These are phyloP conservation scores for Neogale vison DNA, from an alignment of 2,113 vertebrate species.

Conservation along the genomic window DNA sequence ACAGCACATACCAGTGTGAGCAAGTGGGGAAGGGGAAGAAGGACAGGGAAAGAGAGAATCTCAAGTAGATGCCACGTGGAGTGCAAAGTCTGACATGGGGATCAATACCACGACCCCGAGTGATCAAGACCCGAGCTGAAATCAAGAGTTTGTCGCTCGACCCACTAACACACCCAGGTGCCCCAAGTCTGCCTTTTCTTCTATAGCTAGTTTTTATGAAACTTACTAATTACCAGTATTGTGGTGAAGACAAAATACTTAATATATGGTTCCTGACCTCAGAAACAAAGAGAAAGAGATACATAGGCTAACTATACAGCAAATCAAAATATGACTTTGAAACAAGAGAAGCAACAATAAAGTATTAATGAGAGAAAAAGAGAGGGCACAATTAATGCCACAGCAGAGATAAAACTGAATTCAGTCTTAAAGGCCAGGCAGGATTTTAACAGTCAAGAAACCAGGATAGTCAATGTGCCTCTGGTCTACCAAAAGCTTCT, in stretches of 20 bases:
- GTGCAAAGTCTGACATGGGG: not conserved
- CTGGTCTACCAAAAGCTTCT: not conserved
- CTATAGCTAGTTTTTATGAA: not conserved
- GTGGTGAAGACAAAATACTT: not conserved
- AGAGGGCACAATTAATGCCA: not conserved
- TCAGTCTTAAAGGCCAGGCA: not conserved
- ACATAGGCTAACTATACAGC: not conserved
- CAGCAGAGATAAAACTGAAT: not conserved
- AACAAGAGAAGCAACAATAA: not conserved
- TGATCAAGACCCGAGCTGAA: not conserved
- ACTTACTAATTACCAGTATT: not conserved
- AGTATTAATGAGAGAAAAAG: not conserved
- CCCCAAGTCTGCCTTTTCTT: not conserved
- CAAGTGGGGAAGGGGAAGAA: not conserved
- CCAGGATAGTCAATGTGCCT: not conserved
- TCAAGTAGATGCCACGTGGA: not conserved
- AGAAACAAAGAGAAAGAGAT: not conserved
- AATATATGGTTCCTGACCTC: not conserved
- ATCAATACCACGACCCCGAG: not conserved
- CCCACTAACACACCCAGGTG: not conserved
- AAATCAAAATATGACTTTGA: not conserved
- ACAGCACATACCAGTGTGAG: not conserved
- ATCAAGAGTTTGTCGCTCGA: not conserved
- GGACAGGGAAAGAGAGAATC: not conserved
- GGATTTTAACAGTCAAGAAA: not conserved